Conservation (phyloP, 2,113 vertebrate genomes). For the Rhombomys opimus region DNA sequence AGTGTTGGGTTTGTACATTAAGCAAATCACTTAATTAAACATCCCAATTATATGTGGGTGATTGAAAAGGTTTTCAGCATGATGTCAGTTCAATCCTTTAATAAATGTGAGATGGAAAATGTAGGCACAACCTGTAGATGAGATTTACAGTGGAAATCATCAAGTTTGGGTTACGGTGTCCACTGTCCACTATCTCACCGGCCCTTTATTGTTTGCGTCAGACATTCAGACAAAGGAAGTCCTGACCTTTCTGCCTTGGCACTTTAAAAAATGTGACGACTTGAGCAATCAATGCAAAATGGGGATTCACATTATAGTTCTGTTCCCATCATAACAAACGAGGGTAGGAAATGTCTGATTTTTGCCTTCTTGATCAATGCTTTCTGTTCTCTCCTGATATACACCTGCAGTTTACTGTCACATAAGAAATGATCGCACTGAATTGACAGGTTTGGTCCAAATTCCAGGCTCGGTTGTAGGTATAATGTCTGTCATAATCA, state of each 20-base stretch:
- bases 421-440: conserved; percentile 61
- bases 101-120: not conserved
- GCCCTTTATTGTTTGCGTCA: conserved; percentile 50
- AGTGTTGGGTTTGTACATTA: conserved; percentile 62
- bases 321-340: conserved; percentile 43
- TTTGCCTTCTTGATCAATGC: conserved; percentile 66
- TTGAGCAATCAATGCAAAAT: conserved; percentile 3
- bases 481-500: conserved; percentile 64
- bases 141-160: conserved; percentile 36
- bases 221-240: conserved; percentile 60
- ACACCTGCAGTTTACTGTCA: conserved; percentile 68
- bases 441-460: conserved; percentile 52
- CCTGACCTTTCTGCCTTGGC: not conserved
- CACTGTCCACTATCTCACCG: not conserved
- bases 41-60: conserved; percentile 50
- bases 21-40: conserved; percentile 70
- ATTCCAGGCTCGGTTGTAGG: conserved; percentile 51
- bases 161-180: not conserved
- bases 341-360: conserved; percentile 58
- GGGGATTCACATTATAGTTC: not conserved
- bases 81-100: conserved; percentile 31
- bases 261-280: conserved; percentile 43
- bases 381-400: conserved; percentile 59
- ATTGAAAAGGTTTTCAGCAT: conserved; percentile 53
- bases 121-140: conserved; percentile 33